phyloP scores from a whole-genome alignment of 1,140 invertebrate genomes.

The Sitophilus oryzae region DNA sequence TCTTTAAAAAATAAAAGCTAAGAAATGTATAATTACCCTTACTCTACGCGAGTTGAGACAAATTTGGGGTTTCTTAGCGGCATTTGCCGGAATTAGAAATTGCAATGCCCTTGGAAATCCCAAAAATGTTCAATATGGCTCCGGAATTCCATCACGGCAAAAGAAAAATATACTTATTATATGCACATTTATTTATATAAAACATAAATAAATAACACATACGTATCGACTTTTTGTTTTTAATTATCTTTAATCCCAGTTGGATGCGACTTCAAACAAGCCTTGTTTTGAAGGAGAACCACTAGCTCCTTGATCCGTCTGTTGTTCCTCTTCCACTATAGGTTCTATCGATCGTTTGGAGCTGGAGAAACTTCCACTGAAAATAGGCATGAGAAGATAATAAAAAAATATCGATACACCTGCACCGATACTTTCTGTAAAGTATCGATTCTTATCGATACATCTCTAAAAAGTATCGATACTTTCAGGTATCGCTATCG shows the following conservation, averaged over 20 bases:
- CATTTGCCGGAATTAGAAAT: conserved; percentile 38
- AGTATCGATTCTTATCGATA: no score
- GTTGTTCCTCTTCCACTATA: conserved; percentile 15
- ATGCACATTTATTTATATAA: no score
- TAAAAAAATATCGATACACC: background rate
- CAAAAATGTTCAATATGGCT: conserved; percentile 34
- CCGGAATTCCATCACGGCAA: background rate
- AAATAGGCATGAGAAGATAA: background rate
- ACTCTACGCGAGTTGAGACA: conserved; percentile 5
- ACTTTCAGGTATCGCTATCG: no score
- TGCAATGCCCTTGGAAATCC: conserved; percentile 45
- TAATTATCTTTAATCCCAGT: conserved; percentile 22
- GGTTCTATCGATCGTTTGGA: conserved; percentile 23
- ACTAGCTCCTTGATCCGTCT: conserved; percentile 3
- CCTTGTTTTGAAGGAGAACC: no score
- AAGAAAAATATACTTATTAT: no score
- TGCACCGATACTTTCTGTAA: no score
- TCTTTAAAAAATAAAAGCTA: background rate
- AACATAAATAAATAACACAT: no score
- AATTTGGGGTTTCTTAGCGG: conserved; percentile 44
- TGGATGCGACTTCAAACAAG: no score
- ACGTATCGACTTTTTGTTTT: no score
- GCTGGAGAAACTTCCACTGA: conserved; percentile 8
- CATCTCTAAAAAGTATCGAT: no score
- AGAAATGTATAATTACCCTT: background rate